Percentiles rank a stretch among this genome's conserved stretches.
Evolutionary conservation across 2,888 invertebrate genomes (phyloP).

Genomic region (Hypsopygia costalis): DNA sequence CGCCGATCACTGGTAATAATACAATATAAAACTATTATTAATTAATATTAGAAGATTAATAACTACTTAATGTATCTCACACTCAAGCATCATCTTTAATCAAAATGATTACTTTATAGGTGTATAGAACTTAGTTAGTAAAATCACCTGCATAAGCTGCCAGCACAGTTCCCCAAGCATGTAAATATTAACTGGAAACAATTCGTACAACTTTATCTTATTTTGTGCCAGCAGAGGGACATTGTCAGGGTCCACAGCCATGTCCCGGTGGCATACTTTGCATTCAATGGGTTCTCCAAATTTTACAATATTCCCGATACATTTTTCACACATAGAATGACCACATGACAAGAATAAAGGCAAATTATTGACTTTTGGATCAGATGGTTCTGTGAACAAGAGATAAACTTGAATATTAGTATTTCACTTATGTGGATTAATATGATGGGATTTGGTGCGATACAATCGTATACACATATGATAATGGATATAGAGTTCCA

Average conservation of each 20-base stretch:
- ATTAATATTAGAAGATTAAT: too few species aligned
- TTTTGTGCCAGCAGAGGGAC: conserved; percentile 31
- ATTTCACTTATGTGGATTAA: too few species aligned
- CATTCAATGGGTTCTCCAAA: conserved; percentile 69
- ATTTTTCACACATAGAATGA: conserved; percentile 85
- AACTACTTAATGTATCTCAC: too few species aligned
- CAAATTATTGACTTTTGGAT: conserved; percentile 38
- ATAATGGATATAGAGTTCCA: too few species aligned
- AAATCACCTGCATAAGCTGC: conserved; percentile 42
- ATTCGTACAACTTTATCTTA: conserved; percentile 37
- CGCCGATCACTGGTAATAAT: too few species aligned
- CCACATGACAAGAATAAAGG: conserved; percentile 84
- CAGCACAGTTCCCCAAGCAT: conserved; percentile 60
- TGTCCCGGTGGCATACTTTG: conserved; percentile 60
- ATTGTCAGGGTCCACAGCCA: conserved; percentile 36
- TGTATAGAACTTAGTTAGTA: too few species aligned
- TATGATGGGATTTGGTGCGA: too few species aligned
- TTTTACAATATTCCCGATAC: conserved; percentile 62
- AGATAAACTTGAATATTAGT: too few species aligned
- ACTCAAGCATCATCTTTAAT: too few species aligned
- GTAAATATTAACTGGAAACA: conserved; percentile 57
- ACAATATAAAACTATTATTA: too few species aligned
- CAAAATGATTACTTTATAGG: too few species aligned
- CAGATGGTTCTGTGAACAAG: conserved; percentile 32
- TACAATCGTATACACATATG: too few species aligned